Base-by-base conservation (phyloP, 2,797 vertebrate species). In the Anguilla anguilla region DNA sequence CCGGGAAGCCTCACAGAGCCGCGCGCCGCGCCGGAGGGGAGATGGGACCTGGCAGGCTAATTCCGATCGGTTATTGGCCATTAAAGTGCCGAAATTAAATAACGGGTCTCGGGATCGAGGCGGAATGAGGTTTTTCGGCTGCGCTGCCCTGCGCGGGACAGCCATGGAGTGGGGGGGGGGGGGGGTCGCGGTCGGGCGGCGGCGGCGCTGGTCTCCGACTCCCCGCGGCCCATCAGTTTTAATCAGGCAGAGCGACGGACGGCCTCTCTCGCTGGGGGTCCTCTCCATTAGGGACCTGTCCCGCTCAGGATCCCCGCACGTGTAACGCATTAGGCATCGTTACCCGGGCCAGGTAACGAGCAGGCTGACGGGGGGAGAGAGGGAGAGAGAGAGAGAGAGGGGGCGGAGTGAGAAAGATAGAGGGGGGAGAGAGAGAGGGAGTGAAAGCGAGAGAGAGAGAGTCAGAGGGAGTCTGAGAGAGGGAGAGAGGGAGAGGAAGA, bases 41-140 rank as follows among this genome's bases (percentile, higher is more conserved):
- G 96, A 96, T 96, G 89, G 91, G 91, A 95, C 93, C 93, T 96
- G 96, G 96, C 96, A 96, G 95, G 90, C 93, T 96, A 95, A 96
- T 96, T 95, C 94, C 91, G 90, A 91, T 89, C 87, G 88, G 89
- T 92, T 92, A 93, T 92, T 93, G 94, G 93, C 94, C 94, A 95
- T 96, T 96, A 96, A 93, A 95, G 92, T 86, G 90, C 90, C 93
- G 92, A 96, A 96, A 96, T 96, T 96, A 93, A 96, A 96, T 96
- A 96, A 96, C 95, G 91, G 94, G 94, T 92, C 92, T 85, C 10
- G 86, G 92, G 91, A 90, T 88, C 85, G 85, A 86, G 85, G 86
- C 83, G 85, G 64, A 22, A 83, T 85, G 46, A 84, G 83, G 64
- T 89, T 86, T 51, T 85, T 85, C 83, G 77, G 57, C 57, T 2